Evolutionary conservation across 2,113 vertebrate genomes (phyloP).

Genomic region (Carettochelys insculpta): DNA sequence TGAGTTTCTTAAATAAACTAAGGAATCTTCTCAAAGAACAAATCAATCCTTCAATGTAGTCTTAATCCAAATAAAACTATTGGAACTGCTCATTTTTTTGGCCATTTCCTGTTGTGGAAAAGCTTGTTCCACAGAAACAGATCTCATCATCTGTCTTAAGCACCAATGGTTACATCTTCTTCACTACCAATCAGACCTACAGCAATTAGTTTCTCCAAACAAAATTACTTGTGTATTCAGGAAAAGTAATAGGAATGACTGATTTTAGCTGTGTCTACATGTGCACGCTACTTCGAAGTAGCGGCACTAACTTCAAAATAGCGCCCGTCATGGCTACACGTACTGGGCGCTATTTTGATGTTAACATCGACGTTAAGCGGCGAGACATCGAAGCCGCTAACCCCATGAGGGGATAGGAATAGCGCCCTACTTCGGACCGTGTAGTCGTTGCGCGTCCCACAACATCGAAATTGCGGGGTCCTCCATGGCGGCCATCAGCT

Average conservation of each 20-base stretch:
- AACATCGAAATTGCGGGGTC: no score
- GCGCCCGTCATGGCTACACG: no score
- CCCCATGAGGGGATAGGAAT: no score
- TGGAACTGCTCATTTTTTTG: not conserved
- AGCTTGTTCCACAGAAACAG: not conserved
- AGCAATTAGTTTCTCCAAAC: not conserved
- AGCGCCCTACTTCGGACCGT: no score
- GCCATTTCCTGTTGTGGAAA: not conserved
- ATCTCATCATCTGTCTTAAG: not conserved
- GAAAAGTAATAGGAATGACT: not conserved
- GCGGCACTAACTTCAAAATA: no score
- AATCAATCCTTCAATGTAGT: not conserved
- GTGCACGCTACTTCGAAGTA: no score
- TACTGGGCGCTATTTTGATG: no score
- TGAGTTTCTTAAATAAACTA: conserved; percentile 89
- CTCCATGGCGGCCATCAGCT: no score
- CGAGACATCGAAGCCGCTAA: no score
- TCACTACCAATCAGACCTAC: not conserved
- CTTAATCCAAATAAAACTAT: conserved; percentile 6
- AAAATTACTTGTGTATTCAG: not conserved
- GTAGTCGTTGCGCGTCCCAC: no score
- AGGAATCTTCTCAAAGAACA: conserved; percentile 62
- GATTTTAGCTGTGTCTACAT: no score
- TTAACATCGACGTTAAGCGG: no score
- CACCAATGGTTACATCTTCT: not conserved